Conservation (phyloP, 2,888 invertebrate species). For the Spodoptera littoralis region DNA sequence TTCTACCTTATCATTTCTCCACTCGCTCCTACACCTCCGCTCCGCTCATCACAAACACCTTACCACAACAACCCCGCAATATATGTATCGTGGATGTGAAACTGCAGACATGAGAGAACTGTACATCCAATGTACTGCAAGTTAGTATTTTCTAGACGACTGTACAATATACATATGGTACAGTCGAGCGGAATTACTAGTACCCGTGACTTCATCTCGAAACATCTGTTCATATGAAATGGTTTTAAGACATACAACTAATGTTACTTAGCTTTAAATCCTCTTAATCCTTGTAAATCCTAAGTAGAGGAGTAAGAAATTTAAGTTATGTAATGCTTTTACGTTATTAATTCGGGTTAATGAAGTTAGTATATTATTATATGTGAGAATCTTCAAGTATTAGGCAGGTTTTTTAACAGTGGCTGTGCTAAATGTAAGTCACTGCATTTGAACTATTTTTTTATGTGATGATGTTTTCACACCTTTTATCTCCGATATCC, state of each 20-base stretch:
- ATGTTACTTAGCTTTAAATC: slow-evolving; percentile 21
- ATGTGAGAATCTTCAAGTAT: too few species aligned
- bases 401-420: too few species aligned
- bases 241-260: slow-evolving; percentile 19
- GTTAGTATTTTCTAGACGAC: slow-evolving; percentile 50
- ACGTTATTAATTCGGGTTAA: too few species aligned
- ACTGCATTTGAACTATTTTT: too few species aligned
- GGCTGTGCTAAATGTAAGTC: too few species aligned
- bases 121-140: slow-evolving; percentile 39
- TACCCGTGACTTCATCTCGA: slow-evolving; percentile 38
- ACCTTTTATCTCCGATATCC: too few species aligned
- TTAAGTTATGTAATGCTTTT: too few species aligned
- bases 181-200: slow-evolving; percentile 35
- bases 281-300: slow-evolving; percentile 17
- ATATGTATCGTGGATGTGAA: slow-evolving; percentile 36
- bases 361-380: too few species aligned
- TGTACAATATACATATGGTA: slow-evolving; percentile 50
- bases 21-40: slow-evolving; percentile 17
- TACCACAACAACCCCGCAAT: slow-evolving; percentile 25
- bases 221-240: slow-evolving; percentile 32
- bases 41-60: slow-evolving; percentile 18
- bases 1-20: not conserved
- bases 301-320: slow-evolving; percentile 1
- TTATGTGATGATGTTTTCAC: too few species aligned
- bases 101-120: slow-evolving; percentile 47